Base-by-base conservation (phyloP, 2,888 invertebrate genomes). In the Sesia bembeciformis region DNA sequence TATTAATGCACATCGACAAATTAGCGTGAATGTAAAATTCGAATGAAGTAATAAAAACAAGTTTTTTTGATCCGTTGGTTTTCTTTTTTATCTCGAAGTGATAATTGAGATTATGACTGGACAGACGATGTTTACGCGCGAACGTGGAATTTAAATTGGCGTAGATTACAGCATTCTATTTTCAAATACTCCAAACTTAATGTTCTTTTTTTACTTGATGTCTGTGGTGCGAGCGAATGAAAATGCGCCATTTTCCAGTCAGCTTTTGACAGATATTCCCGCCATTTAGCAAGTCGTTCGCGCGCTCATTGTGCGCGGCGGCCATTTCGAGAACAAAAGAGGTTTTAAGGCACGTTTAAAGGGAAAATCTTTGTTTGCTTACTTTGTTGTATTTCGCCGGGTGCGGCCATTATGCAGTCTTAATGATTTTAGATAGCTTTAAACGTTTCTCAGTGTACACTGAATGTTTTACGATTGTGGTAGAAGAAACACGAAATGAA, bases 21-120 rank as follows among this genome's bases (percentile, higher is more conserved):
- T 89, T 89, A 89, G 85, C 88, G 79, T 80, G 80, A 76, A 83
- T 82, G 88, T 89, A 88, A 88, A 88, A 84, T 79, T 80, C 81
- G 81, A 82, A 84, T 83, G 78, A 69, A 74, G 81, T 74, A 62
- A 81, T 86, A 88, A 86, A 86, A 82, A 76, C 70, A 67, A 82
- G 79, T 85, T 77, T 75, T 81, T 82, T 75, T 79, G 56, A 60
- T 62, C 70, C 68, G 73, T 67, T 71, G 71, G 74, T 72, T 82
- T 81, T 77, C 71, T 78, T 81, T 80, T 84, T 81, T 81, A 80
- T 61, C 74, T 78, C 62, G 73, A 84, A 76, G 88, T 87, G 88
- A 87, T 88, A 88, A 88, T 88, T 88, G 86, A 84, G 78, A 88
- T 88, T 85, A 87, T 84, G 82, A 82, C 78, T 70, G 75, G 77